Evolutionary conservation across 2,113 vertebrate genomes (phyloP), one percentile per base, ranked within the genome.

Genomic region (Hippocampus mohnikei): DNA sequence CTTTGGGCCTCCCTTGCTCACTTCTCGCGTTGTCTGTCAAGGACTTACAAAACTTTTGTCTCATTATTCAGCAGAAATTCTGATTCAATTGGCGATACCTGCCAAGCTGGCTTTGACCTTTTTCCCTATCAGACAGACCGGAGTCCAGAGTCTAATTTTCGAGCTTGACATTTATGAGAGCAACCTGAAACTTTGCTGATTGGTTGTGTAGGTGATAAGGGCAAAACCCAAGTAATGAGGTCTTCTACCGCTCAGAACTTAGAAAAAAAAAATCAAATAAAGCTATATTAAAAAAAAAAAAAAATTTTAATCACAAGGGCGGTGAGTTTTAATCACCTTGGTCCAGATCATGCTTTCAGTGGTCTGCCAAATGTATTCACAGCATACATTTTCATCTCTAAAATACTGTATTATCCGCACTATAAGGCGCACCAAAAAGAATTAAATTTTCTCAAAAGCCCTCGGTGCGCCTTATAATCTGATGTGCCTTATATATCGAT

Each of bases 11-110:
- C 87, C 87, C 80, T 80, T 67, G 80, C 93, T 94, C 93, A 90
- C 93, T 56, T 56, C 12, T 15, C 92, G 95, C 94, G 93, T 93
- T 81, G 87, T 94, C 92, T 82, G 29, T 48, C 10, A 25, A 27
- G 27, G 27, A 21, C 33, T 62, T 61, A 61, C 29, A 10, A 20
- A 62, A 63, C 62, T 44, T 42, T 37, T 42, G n/a, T 44, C 40
- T 5, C 61, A 59, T 85, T 72, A 75, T 56, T 42, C 29, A 21
- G 44, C 71, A 66, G n/a, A 76, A 78, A 68, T 70, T 76, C 56
- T 27, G 25, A 81, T 79, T 67, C 37, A 23, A 65, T 53, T 63
- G 23, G 67, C 20, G 53, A 15, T 42, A 60, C 42, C 40, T 66
- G 70, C 65, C 48, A 72, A 85, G 84, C 69, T 8, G 20, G 72